phyloP scores from a whole-genome alignment of 2,888 invertebrate genomes.

The Mimumesa dahlbomi region DNA sequence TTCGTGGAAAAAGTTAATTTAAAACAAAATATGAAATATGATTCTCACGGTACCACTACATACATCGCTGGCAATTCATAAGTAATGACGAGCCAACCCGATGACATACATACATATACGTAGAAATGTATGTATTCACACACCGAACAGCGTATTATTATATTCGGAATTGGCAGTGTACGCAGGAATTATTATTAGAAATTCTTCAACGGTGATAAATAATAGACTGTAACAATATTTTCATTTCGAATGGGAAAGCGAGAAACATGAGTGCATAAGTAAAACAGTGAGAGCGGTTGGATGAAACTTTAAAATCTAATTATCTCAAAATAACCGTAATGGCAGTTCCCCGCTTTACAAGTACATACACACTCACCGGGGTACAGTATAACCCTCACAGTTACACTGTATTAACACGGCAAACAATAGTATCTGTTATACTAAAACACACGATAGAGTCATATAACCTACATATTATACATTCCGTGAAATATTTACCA shows the following conservation, averaged over 20 bases:
- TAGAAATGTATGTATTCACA: no score
- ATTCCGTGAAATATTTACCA: constrained; percentile 22
- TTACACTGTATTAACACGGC: constrained; percentile 44
- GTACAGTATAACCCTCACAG: constrained; percentile 31
- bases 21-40: no score
- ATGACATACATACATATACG: no score
- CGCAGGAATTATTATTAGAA: constrained; percentile 3
- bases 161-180: neutral
- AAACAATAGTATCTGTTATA: constrained; percentile 36
- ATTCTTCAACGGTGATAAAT: constrained; percentile 11
- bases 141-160: neutral
- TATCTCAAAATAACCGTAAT: constrained; percentile 46
- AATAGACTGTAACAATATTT: constrained; percentile 16
- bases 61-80: no score
- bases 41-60: no score
- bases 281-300: constrained; percentile 12
- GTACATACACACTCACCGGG: constrained; percentile 14
- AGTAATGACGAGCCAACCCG: neutral
- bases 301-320: constrained; percentile 52
- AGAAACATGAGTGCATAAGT: neutral
- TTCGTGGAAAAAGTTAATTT: no score
- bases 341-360: constrained; percentile 26
- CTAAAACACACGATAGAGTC: neutral
- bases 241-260: neutral
- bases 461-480: neutral